Percentiles rank a stretch among this genome's conserved stretches.
Evolutionary conservation across 2,797 vertebrate genomes (phyloP).

Genomic region (Mionectes olivaceus): DNA sequence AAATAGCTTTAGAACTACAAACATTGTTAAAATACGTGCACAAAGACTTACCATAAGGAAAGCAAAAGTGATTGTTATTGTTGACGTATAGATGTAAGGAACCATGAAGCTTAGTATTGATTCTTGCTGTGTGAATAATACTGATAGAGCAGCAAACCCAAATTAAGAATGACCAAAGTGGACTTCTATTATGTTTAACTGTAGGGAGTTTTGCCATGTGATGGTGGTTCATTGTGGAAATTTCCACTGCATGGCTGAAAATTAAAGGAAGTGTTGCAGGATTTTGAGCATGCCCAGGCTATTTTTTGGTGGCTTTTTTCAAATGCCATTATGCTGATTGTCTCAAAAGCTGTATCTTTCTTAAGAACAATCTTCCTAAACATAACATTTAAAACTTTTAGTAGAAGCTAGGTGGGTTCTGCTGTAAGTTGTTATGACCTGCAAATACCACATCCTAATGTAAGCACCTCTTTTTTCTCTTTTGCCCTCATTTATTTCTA

Average conservation of each 20-base stretch:
- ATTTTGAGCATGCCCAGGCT: neutral
- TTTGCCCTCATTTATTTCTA: constrained; percentile 63
- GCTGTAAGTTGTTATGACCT: neutral
- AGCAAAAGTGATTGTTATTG: neutral
- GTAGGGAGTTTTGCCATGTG: neutral
- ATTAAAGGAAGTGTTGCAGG: neutral
- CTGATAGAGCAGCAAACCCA: neutral
- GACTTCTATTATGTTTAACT: neutral
- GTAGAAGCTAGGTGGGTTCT: neutral
- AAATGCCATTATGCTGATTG: neutral
- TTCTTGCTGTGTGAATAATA: neutral
- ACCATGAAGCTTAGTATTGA: neutral
- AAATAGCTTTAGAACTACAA: neutral
- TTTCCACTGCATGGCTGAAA: neutral
- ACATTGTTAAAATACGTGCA: neutral
- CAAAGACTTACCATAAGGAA: neutral
- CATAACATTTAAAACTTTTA: neutral
- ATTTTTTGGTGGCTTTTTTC: neutral
- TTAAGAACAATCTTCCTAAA: neutral
- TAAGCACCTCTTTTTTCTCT: neutral
- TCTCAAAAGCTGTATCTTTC: neutral
- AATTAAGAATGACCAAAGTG: neutral
- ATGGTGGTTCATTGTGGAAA: neutral
- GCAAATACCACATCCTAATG: neutral
- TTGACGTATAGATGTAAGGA: neutral